Evolutionary conservation across 2,797 vertebrate genomes (phyloP), one percentile per base, ranked within the genome.

Genomic region (Pseudochirops cupreus): DNA sequence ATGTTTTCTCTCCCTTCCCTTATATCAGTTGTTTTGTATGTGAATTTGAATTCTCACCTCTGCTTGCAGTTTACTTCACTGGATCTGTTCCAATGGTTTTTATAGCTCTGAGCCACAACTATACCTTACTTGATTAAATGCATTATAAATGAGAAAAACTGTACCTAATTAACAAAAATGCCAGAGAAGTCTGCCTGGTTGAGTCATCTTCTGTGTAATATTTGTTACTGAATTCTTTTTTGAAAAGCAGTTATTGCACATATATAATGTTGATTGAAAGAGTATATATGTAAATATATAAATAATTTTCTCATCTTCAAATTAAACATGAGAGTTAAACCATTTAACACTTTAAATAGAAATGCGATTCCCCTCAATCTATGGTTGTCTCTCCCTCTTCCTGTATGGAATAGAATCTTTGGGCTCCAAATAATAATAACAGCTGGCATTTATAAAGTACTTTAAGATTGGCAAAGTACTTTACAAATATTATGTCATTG

Each of bases 1-100:
- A 67, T 58, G 39, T 56, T 18, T 91, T 4, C 16, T n/a, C 91
- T 94, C 33, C 62, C 67, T 94, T 95, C 10, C 39, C 92, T 67
- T 67, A 67, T n/a, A 16, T 67, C 39, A 56, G 56, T 95, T 91
- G 10, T 50, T 52, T 12, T 90, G 21, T 50, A 67, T 52, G 50
- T 0, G 16, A 6, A 91, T 97, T 94, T 96, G 53, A 95, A 96
- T 57, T 95, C 90, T 93, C 26, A 90, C 21, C 46, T 94, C 28
- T 93, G 50, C 29, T 59, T 94, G 92, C 91, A 26, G 57, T 5
- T 93, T n/a, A n/a, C 5, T 5, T 67, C 33, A n/a, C 13, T 67
- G 62, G 56, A 46, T 28, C 92, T 92, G 87, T 13, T 95, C 94
- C 31, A 96, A 67, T 92, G 93, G 46, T 33, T 58, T 29, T 90